Evolutionary conservation across 2,888 invertebrate genomes (phyloP).

Genomic region (Fabriciana adippe): DNA sequence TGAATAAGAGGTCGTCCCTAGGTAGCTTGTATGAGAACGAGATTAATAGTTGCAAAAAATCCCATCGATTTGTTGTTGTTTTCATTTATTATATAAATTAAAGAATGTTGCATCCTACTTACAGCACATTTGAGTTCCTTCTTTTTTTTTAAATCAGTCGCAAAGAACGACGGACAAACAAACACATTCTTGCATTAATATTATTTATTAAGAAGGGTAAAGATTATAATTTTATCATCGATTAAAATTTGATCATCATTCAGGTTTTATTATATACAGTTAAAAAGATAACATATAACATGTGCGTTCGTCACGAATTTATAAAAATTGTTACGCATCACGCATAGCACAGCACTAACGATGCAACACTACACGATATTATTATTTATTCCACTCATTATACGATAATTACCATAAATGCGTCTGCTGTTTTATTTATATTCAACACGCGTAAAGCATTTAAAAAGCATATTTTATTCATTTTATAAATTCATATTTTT

Average conservation of each 20-base stretch:
- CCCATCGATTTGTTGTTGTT: too few species aligned
- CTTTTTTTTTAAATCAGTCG: too few species aligned
- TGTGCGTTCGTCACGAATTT: slow-evolving; percentile 39
- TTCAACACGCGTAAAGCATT: slow-evolving; percentile 10
- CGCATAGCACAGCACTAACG: slow-evolving; percentile 44
- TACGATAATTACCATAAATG: slow-evolving; percentile 67
- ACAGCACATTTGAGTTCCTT: too few species aligned
- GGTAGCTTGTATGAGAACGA: too few species aligned
- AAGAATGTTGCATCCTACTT: too few species aligned
- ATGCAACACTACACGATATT: slow-evolving; percentile 52
- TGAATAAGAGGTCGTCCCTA: too few species aligned
- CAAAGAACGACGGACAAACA: too few species aligned
- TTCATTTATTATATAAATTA: too few species aligned
- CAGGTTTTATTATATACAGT: background rate
- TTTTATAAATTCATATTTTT: background rate
- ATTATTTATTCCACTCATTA: slow-evolving; percentile 66
- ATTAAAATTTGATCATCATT: background rate
- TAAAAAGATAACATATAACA: slow-evolving; percentile 48
- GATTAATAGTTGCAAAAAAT: too few species aligned
- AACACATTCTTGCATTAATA: too few species aligned
- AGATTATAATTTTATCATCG: background rate
- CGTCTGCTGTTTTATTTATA: slow-evolving; percentile 62
- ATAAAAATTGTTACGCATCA: slow-evolving; percentile 48
- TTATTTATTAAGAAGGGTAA: too few species aligned
- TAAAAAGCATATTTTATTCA: background rate